Evolutionary conservation across 2,113 vertebrate species (phyloP), one percentile per base, ranked within the genome.

Genomic region (Leiothrix lutea): DNA sequence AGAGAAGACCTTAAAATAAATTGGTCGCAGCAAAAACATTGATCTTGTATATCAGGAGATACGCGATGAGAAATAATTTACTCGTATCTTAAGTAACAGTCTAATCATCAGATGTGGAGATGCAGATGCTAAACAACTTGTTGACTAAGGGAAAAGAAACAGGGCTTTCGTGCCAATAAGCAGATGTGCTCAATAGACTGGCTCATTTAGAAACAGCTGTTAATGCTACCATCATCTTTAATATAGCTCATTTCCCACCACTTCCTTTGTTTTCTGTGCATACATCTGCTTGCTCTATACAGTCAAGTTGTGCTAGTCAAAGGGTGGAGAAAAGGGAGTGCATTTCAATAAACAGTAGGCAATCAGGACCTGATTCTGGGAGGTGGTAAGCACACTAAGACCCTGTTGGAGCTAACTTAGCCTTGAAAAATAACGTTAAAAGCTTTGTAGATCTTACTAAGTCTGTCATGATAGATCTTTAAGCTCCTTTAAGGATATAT

Each of bases 51-150:
- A 79, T 90, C 95, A 97, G 78, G 82, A 96, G 94, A 95, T 84
- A 94, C 9, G 47, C 84, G 80, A 86, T 36, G 80, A 75, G 23
- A 88, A 88, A 89, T 96, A 93, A 92, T 88, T 94, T 97, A 94
- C 90, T 98, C 35, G 5, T 91, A 96, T 94, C 97, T 94, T 98
- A 97, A 98, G 97, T 93, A 98, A 98, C 94, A 97, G 95, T 97
- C 97, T 97, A 97, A 98, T 98, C 97, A 98, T 98, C 98, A 98
- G 92, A 98, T 92, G 94, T 96, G 93, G 97, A 97, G 97, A 98
- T 96, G 94, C 98, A 98, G 98, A 98, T 98, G 97, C 57, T 95
- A 95, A 91, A 44, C 85, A 94, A 95, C 95, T 98, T 98, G 97
- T 97, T 93, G 97, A 98, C 95, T 97, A 97, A 98, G 97, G 96